These are phyloP conservation scores for Acrossocheilus fasciatus DNA, from an alignment of 2,797 vertebrate species.

Conservation along the genomic window DNA sequence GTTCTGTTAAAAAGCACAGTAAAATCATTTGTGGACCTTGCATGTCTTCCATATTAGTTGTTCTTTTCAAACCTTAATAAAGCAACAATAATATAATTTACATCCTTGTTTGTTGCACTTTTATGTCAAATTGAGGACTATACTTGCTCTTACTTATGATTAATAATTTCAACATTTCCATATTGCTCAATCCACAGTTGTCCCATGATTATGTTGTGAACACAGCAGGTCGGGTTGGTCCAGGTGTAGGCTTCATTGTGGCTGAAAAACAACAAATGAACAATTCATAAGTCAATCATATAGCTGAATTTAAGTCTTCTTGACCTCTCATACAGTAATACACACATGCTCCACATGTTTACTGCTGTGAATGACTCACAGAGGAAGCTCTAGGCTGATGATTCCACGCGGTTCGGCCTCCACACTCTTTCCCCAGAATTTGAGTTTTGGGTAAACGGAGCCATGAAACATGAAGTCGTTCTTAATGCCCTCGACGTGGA, in stretches of 20 bases:
- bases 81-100: not conserved
- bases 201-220: constrained; percentile 98
- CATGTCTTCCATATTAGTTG: not conserved
- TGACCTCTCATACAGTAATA: not conserved
- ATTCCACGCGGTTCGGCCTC: constrained; percentile 96
- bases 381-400: constrained; percentile 95
- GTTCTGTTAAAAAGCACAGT: constrained; percentile 80
- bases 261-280: constrained; percentile 71
- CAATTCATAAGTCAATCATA: not conserved
- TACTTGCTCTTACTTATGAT: constrained; percentile 88
- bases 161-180: constrained; percentile 93
- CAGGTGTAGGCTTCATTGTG: constrained; percentile 96
- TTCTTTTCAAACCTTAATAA: not conserved
- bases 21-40: not conserved
- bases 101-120: not conserved
- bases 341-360: not conserved
- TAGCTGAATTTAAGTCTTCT: not conserved
- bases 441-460: constrained; percentile 97
- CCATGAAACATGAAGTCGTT: constrained; percentile 96
- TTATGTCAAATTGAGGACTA: not conserved
- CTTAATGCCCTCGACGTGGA: constrained; percentile 93
- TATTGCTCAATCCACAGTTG: constrained; percentile 99
- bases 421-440: constrained; percentile 99
- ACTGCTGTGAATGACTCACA: constrained; percentile 78
- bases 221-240: constrained; percentile 97